Percentiles rank a stretch among this genome's conserved stretches.
phyloP scores from a whole-genome alignment of 2,888 invertebrate species.

The Cephus runcator region DNA sequence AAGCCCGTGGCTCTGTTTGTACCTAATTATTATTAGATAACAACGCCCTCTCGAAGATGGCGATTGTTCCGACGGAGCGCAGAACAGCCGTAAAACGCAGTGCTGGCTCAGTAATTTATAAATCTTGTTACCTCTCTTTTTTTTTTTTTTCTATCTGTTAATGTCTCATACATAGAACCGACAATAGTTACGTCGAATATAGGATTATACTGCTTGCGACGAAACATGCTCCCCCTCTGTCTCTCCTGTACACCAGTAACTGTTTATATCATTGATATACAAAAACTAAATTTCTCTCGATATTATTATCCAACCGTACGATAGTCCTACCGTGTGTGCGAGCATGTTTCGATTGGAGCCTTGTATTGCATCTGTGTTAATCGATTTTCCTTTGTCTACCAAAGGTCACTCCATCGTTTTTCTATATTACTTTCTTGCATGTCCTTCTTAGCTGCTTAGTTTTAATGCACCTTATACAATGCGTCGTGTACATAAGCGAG shows the following conservation, averaged over 20 bases:
- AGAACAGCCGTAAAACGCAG: slow-evolving; percentile 16
- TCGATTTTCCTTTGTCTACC: slow-evolving; percentile 47
- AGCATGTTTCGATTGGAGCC: background rate
- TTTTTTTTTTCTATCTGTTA: background rate
- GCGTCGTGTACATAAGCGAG: slow-evolving; percentile 1
- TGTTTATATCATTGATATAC: background rate
- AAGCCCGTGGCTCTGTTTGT: slow-evolving; percentile 42
- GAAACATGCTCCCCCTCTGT: slow-evolving; percentile 2
- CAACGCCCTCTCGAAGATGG: slow-evolving; percentile 5
- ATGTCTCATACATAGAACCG: background rate
- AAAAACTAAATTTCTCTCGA: background rate
- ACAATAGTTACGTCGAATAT: background rate
- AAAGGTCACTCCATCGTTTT: slow-evolving; percentile 48
- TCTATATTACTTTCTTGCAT: slow-evolving; percentile 52
- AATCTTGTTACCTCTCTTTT: background rate
- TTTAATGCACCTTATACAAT: slow-evolving; percentile 8
- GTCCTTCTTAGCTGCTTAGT: slow-evolving; percentile 36
- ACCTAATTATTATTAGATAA: background rate
- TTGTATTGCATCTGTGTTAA: background rate
- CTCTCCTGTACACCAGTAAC: slow-evolving; percentile 12
- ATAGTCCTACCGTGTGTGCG: background rate
- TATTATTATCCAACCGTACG: background rate
- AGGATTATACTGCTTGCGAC: background rate
- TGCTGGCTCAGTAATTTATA: slow-evolving; percentile 15
- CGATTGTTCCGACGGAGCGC: slow-evolving; percentile 20